Percentiles rank a stretch among this genome's conserved stretches.
phyloP scores from a whole-genome alignment of 2,797 vertebrate species.

The Masticophis lateralis region DNA sequence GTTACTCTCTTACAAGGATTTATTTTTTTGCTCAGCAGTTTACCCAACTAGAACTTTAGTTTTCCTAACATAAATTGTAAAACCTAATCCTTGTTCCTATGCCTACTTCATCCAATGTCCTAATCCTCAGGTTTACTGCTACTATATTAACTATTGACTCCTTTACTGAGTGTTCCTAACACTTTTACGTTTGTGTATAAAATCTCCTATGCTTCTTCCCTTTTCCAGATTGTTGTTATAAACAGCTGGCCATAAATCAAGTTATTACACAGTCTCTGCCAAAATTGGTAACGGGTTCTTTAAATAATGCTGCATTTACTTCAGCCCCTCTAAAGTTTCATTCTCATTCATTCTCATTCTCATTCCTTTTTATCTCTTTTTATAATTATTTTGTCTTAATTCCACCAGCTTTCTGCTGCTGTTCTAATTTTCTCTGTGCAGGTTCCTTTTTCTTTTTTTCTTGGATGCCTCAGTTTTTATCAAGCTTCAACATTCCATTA shows the following conservation, averaged over 20 bases:
- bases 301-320: not conserved
- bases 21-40: not conserved
- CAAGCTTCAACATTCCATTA: not conserved
- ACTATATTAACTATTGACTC: not conserved
- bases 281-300: not conserved
- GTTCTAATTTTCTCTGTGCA: not conserved
- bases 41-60: not conserved
- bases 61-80: not conserved
- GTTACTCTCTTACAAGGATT: not conserved
- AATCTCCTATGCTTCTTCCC: not conserved
- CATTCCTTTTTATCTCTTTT: not conserved
- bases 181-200: not conserved
- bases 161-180: not conserved
- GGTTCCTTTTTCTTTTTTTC: not conserved
- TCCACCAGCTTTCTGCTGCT: not conserved
- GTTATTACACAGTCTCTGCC: not conserved
- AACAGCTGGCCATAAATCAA: not conserved
- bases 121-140: not conserved
- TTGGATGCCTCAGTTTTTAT: not conserved
- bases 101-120: not conserved
- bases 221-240: not conserved
- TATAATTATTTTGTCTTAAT: not conserved
- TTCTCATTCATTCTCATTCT: not conserved
- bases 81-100: not conserved
- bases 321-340: not conserved